These are phyloP conservation scores for Macroglossus sobrinus DNA, from an alignment of 2,113 vertebrate species.

Conservation along the genomic window DNA sequence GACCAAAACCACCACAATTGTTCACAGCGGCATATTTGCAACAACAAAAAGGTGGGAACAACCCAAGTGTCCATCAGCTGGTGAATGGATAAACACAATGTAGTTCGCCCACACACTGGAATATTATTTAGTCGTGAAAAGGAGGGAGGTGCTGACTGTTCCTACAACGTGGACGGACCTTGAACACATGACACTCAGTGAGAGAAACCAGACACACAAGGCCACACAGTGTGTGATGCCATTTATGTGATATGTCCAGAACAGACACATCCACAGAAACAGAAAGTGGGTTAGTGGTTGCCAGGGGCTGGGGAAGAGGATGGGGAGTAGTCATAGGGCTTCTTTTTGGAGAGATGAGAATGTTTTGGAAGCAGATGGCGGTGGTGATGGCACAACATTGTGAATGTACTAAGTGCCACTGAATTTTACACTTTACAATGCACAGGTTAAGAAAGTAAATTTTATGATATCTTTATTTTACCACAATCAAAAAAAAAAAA, in stretches of 20 bases:
- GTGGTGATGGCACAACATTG: background rate
- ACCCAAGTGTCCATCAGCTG: no score
- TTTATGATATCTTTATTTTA: background rate
- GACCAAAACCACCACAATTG: accelerated
- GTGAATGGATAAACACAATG: background rate
- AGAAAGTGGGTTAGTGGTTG: background rate
- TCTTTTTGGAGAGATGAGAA: background rate
- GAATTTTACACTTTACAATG: background rate
- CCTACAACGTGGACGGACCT: background rate
- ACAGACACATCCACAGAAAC: background rate
- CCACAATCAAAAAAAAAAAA: background rate
- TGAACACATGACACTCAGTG: no score
- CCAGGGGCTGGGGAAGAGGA: background rate
- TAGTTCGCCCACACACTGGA: background rate
- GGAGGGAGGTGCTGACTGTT: background rate
- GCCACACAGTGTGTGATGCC: background rate
- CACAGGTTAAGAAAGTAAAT: background rate
- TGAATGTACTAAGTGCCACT: background rate
- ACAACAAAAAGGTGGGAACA: background rate
- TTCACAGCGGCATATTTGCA: background rate
- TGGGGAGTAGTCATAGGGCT: background rate
- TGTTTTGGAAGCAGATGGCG: background rate
- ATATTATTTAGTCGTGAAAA: background rate
- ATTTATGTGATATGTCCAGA: background rate
- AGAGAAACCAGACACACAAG: background rate